Evolutionary conservation across 2,113 vertebrate species (phyloP).

Genomic region (Dascyllus trimaculatus): DNA sequence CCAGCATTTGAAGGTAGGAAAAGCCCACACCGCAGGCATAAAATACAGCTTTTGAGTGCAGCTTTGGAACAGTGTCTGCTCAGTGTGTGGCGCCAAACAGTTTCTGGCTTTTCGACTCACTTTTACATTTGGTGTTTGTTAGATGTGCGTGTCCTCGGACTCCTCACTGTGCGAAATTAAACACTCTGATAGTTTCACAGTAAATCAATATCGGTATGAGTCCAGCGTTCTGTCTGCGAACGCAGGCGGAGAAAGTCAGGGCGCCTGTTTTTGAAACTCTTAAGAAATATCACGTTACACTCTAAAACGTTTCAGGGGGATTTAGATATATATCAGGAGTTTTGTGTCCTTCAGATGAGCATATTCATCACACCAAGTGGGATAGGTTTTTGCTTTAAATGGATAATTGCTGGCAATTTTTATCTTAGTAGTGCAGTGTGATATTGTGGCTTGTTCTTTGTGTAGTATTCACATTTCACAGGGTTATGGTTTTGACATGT

Average conservation of each 20-base stretch:
- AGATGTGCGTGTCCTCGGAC: constrained; percentile 3
- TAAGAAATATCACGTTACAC: background rate
- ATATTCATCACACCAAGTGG: background rate
- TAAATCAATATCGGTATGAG: constrained; percentile 28
- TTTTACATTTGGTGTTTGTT: constrained; percentile 4
- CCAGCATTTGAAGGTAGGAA: background rate
- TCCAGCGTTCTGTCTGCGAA: constrained; percentile 7
- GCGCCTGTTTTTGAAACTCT: background rate
- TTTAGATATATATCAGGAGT: background rate
- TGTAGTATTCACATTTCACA: constrained; percentile 20
- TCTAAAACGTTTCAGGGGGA: constrained; percentile 15
- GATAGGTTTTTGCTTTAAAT: background rate
- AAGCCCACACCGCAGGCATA: background rate
- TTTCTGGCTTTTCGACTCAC: constrained; percentile 19
- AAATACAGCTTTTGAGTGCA: background rate
- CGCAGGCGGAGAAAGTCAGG: background rate
- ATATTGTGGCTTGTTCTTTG: background rate
- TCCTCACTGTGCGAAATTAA: constrained; percentile 2
- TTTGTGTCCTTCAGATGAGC: background rate
- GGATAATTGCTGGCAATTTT: background rate
- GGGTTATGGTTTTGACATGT: constrained; percentile 19
- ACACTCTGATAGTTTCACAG: constrained; percentile 19
- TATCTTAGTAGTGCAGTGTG: background rate
- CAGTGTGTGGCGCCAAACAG: background rate
- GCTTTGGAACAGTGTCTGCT: constrained; percentile 6